Evolutionary conservation across 1,140 invertebrate genomes (phyloP), one percentile per base, ranked within the genome.

Genomic region (Heliconius nattereri): DNA sequence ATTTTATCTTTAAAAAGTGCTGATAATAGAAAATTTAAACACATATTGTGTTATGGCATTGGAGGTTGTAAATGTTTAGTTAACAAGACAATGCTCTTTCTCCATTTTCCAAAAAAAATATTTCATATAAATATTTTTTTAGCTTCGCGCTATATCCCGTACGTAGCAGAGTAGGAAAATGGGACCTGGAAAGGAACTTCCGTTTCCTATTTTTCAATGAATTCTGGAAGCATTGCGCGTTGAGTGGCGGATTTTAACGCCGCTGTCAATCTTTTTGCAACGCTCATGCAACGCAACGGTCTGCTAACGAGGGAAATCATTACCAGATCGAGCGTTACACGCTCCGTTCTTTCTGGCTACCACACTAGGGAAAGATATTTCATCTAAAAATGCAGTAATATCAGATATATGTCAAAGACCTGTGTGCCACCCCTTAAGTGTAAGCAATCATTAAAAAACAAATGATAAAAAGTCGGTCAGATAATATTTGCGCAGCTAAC

Each of bases 381-480:
- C 0, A 45, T 52, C 19, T 52, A 52, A 52, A 7, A 19, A 52
- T 57, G 7, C 8, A 57, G 2, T 23, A 2, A 7, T 23, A 57
- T 20, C 52, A 16, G 16, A 54, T 57, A 57, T 23, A 57, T 57
- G 54, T 8, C 1, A 57, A n/a, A 9, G 7, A 57, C 20, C 19
- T 8, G 7, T 11, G 60, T 29, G 60, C 60, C 60, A 66, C 23
- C 49, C 70, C 71, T 76, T 45, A 40, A 54, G 60, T 75, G 82
- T 72, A 60, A 81, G 45, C 57, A 54, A 81, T 83, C 80, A 83
- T 83, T 79, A 83, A 81, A 66, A 79, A 83, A 77, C 75, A 84
- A 82, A 82, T 82, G 80, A 86, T 85, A 85, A 86, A 86, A 85
- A 87, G 60, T 85, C 85, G 85, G 85, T 83, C 85, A 85, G 78